Conservation (phyloP, 2,797 vertebrate species). For the Trichosurus vulpecula region DNA sequence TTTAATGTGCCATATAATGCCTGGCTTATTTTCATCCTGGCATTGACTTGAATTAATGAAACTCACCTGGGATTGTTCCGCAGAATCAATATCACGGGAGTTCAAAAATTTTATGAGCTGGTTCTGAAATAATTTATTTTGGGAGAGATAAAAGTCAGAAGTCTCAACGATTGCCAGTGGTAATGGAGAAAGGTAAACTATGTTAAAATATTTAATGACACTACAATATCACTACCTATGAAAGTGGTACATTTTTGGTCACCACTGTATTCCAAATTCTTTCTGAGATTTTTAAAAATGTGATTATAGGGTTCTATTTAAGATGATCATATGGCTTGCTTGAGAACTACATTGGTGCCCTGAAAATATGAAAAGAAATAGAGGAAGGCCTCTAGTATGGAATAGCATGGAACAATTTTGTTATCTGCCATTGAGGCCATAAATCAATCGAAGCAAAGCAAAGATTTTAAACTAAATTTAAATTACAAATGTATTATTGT, state of each 20-base stretch:
- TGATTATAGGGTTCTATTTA: slow-evolving; percentile 11
- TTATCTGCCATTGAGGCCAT: neutral
- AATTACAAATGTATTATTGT: neutral
- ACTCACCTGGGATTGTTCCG: slow-evolving; percentile 49
- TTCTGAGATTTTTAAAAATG: slow-evolving; percentile 39
- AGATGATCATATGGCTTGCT: neutral
- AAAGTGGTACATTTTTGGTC: slow-evolving; percentile 26
- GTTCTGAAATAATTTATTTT: slow-evolving; percentile 59
- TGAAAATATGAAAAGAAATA: neutral
- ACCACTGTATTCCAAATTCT: slow-evolving; percentile 3
- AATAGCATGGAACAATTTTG: neutral
- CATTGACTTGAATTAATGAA: slow-evolving; percentile 59
- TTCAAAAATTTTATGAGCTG: slow-evolving; percentile 30
- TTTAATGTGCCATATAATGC: slow-evolving; percentile 61
- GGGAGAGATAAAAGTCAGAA: slow-evolving; percentile 18
- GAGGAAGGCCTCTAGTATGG: neutral
- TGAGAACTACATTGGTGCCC: neutral
- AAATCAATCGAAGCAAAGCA: neutral
- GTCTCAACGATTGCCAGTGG: slow-evolving; percentile 35
- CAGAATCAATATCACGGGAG: slow-evolving; percentile 50
- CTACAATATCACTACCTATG: slow-evolving; percentile 4
- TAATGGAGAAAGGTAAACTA: slow-evolving; percentile 20
- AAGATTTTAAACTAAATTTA: neutral
- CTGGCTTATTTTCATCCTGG: slow-evolving; percentile 63
- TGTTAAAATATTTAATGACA: slow-evolving; percentile 23